A percentile compares a stretch with the other conserved stretches of the same genome.
Evolutionary conservation across 2,797 vertebrate species (phyloP).

Genomic region (Artibeus lituratus): DNA sequence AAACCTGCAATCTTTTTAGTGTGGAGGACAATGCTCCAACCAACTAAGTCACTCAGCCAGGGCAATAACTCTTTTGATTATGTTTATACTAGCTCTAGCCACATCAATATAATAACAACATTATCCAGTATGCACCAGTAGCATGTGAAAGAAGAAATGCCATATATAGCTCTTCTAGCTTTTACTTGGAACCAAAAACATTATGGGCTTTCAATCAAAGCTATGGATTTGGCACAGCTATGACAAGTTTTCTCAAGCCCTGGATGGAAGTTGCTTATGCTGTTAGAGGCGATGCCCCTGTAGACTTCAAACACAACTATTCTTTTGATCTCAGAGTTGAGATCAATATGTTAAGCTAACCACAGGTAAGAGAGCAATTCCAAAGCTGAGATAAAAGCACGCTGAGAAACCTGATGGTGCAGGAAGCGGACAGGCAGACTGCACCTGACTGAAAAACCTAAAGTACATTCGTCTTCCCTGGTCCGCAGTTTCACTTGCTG

Average conservation of each 20-base stretch:
- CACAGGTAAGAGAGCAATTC: not conserved
- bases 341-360: not conserved
- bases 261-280: not conserved
- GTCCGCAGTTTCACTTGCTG: not conserved
- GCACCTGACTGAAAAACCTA: not conserved
- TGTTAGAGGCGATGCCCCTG: not conserved
- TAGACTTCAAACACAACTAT: not conserved
- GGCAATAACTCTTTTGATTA: not conserved
- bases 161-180: slow-evolving; percentile 9
- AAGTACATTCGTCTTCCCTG: not conserved
- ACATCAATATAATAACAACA: not conserved
- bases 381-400: not conserved
- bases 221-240: not conserved
- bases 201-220: not conserved
- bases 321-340: not conserved
- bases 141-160: not conserved
- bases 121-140: not conserved
- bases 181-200: not conserved
- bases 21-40: not conserved
- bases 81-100: not conserved
- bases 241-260: not conserved
- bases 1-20: not conserved
- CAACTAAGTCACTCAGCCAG: not conserved
- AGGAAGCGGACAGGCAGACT: not conserved
- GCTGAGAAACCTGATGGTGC: not conserved